phyloP scores from a whole-genome alignment of 2,888 invertebrate species.

The Philereme transversata region DNA sequence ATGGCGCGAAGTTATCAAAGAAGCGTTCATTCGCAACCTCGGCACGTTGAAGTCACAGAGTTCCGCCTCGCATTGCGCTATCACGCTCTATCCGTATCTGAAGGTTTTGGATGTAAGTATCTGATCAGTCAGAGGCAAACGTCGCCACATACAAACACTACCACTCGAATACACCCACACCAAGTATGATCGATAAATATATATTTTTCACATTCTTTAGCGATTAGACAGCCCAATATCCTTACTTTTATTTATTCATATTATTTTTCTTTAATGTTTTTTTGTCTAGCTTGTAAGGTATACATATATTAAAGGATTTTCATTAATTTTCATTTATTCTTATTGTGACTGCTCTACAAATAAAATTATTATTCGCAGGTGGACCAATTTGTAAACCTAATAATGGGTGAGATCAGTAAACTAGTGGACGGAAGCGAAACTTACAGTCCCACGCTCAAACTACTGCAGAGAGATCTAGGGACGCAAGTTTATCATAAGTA shows the following conservation, averaged over 20 bases:
- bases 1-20: conserved; percentile 86
- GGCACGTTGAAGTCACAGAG: conserved; percentile 85
- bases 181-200: no score
- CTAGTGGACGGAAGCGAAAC: conserved; percentile 91
- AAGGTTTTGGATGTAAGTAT: conserved; percentile 82
- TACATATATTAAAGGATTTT: no score
- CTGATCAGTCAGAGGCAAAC: no score
- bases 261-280: no score
- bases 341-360: no score
- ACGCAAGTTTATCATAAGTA: conserved; percentile 86
- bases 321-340: no score
- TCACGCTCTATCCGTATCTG: conserved; percentile 89
- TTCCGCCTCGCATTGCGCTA: conserved; percentile 78
- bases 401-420: conserved; percentile 87
- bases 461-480: conserved; percentile 88
- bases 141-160: no score
- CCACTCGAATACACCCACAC: no score
- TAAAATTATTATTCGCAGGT: conserved; percentile 51
- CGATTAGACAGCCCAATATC: no score
- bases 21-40: conserved; percentile 88
- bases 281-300: no score
- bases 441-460: conserved; percentile 88
- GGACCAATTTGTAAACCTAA: conserved; percentile 84
- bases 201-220: no score
- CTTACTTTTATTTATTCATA: no score